Evolutionary conservation across 2,797 vertebrate genomes (phyloP), one percentile per base, ranked within the genome.

Genomic region (Intellagama lesueurii): DNA sequence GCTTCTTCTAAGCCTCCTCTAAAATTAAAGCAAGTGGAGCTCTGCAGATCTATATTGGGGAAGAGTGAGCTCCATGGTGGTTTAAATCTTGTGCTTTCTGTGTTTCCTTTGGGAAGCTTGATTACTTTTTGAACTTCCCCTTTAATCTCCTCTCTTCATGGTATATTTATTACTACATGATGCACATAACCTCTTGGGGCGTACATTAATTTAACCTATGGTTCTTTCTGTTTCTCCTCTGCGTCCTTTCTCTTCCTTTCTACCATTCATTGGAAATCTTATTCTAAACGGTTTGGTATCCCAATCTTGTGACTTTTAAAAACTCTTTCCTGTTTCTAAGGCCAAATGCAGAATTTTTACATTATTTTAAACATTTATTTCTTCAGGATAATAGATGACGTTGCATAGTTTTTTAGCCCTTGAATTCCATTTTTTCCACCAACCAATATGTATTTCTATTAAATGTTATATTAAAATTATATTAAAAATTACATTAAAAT

Each of bases 101-200:
- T 88, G 81, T 88, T 69, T 40, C 85, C 84, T 81, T 92, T 85
- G 26, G 90, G 89, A 82, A 75, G 2, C 73, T 88, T 92, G 88
- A 94, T 94, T 94, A 79, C 85, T 90, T 94, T 94, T 82, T 90
- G 0, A 92, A 93, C 79, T 90, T 86, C 90, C 75, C 90, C 88
- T 83, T 93, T 93, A 86, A 93, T 93, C 40, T 81, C 90, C 92
- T 93, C 85, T 90, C 70, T 82, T 94, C 64, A 64, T 70, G 9
- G 56, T 30, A 26, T 85, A 87, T 94, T 95, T 95, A 93, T 94
- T 95, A 93, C 89, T 94, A 95, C 92, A 93, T 88, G 89, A 87
- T 91, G 52, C 85, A 90, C 83, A 92, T 90, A 94, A 92, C 90
- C 94, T 90, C 92, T 90, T 90, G 92, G 84, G 94, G 91, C 88